Base-by-base conservation (phyloP, 2,113 vertebrate species). In the Carettochelys insculpta region DNA sequence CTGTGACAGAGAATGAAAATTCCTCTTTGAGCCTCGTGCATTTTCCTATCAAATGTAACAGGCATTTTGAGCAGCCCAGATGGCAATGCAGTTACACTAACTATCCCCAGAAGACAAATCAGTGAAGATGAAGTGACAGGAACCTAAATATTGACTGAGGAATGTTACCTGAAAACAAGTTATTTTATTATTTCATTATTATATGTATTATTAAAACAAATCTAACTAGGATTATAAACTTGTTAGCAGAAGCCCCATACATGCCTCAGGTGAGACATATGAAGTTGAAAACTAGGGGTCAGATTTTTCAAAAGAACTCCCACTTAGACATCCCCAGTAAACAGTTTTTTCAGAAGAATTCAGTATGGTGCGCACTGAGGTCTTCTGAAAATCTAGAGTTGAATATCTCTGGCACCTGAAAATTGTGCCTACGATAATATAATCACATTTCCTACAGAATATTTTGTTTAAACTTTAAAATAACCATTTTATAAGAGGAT, bases 41-140 rank as follows among this genome's bases (percentile, higher is more conserved):
- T 54, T 65, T 56, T 90, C 86, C 87, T 10, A 1, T 8, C 25
- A 73, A 95, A 93, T 92, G 89, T 61, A 79, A 71, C 80, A 85
- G 91, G 87, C 84, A 90, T 56, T 48, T 54, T 78, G 10, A 1
- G 58, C 73, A 85, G 19, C 85, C 52, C 87, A 47, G n/a, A 31
- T 3, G 45, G 80, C 9, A 34, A 79, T 43, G 45, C 1, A 31
- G 3, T 45, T 80, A 24, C 24, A 54, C 10, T 11, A n/a, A 27
- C 43, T 2, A 17, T 48, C 34, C n/a, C 58, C 56, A 41, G 82
- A 6, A 54, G 34, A 68, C 17, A 47, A 78, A 75, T 24, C 22
- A 38, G 4, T 1, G 53, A 31, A 22, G 81, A 58, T 34, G 61
- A 16, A 16, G 1, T n/a, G 0, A 8, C 1, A 53, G 50, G 10